Evolutionary conservation across 2,888 invertebrate genomes (phyloP).

Genomic region (Ypsolopha scabrella): DNA sequence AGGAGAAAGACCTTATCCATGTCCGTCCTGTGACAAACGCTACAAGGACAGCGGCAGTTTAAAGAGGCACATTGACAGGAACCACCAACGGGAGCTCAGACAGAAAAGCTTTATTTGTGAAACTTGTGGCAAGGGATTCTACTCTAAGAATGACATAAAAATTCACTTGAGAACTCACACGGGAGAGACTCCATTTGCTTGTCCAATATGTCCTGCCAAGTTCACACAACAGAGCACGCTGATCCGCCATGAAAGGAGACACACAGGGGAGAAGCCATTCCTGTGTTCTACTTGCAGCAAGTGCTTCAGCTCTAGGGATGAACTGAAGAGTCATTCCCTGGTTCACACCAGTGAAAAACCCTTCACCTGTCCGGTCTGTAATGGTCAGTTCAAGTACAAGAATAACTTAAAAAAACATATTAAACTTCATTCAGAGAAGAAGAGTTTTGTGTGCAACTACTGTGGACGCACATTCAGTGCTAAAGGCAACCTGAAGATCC

Average conservation of each 20-base stretch:
- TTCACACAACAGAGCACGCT: conserved; percentile 43
- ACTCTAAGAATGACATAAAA: conserved; percentile 34
- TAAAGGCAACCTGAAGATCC: conserved; percentile 63
- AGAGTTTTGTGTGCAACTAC: conserved; percentile 42
- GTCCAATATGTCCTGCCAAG: conserved; percentile 31
- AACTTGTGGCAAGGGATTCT: conserved; percentile 49
- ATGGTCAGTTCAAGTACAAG: conserved; percentile 55
- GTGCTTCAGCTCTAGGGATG: conserved; percentile 41
- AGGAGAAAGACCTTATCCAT: conserved; percentile 33
- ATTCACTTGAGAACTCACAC: conserved; percentile 50
- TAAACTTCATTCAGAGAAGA: conserved; percentile 35
- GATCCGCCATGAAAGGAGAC: conserved; percentile 35
- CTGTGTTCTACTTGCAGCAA: conserved; percentile 39
- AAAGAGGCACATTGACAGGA: conserved; percentile 36
- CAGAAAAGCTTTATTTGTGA: conserved; percentile 44
- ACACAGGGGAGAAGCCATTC: conserved; percentile 34
- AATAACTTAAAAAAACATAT: conserved; percentile 64
- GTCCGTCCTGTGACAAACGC: conserved; percentile 36
- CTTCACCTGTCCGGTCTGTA: conserved; percentile 46
- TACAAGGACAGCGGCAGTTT: conserved; percentile 39
- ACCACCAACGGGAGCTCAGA: conserved; percentile 25
- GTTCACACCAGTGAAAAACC: conserved; percentile 42
- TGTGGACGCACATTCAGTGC: conserved; percentile 50
- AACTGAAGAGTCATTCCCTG: conserved; percentile 34
- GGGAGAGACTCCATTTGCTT: conserved; percentile 49